phyloP scores from a whole-genome alignment of 2,113 vertebrate species.

The Pipra filicauda region DNA sequence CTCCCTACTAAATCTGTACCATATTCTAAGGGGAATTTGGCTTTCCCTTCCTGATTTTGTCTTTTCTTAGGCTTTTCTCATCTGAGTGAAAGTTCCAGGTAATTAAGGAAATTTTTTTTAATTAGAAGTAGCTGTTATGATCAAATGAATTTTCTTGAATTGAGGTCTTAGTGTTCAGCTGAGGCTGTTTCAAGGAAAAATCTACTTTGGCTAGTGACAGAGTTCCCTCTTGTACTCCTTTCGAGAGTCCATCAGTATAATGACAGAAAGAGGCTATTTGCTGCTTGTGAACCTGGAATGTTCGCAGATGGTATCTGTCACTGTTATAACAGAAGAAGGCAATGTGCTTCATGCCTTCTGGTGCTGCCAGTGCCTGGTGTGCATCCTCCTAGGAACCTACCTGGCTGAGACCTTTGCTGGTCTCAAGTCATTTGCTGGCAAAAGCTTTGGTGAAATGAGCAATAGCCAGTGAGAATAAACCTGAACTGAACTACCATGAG shows the following conservation, averaged over 20 bases:
- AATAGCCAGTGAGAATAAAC: neutral
- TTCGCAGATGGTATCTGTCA: neutral
- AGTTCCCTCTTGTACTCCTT: neutral
- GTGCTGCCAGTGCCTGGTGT: neutral
- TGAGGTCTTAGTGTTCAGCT: neutral
- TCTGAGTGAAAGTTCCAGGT: neutral
- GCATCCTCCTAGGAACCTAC: neutral
- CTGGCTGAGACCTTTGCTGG: neutral
- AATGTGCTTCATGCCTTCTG: neutral
- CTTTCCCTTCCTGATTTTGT: neutral
- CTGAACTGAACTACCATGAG: too few species aligned
- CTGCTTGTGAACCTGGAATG: neutral
- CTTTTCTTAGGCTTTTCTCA: neutral
- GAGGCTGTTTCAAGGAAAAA: neutral
- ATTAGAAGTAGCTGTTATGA: neutral
- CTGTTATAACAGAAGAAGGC: neutral
- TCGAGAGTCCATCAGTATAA: neutral
- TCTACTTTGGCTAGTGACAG: neutral
- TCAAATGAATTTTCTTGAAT: neutral
- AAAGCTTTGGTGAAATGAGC: neutral
- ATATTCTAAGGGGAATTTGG: neutral
- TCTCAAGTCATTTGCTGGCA: neutral
- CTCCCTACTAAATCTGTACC: slow-evolving; percentile 12
- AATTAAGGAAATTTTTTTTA: neutral
- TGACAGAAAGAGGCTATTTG: neutral